These are phyloP conservation scores for Coptotermes formosanus DNA, from an alignment of 1,140 invertebrate species.

Conservation along the genomic window DNA sequence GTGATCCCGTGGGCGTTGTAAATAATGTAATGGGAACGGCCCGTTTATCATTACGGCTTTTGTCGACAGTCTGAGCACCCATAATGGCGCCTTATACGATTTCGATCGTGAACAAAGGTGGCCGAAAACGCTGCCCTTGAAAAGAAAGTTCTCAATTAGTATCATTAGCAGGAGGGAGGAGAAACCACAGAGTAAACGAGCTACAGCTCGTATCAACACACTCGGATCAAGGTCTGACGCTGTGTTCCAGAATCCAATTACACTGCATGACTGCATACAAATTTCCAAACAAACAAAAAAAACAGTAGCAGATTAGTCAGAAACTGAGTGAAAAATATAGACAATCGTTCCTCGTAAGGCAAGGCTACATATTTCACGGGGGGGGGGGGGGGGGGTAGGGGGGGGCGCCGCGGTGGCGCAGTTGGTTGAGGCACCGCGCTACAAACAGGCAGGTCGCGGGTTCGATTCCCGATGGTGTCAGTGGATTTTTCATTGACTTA, in stretches of 20 bases:
- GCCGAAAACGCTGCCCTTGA: background rate
- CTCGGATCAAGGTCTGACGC: background rate
- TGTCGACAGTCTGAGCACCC: background rate
- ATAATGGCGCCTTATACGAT: background rate
- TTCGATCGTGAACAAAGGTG: background rate
- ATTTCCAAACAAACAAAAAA: background rate
- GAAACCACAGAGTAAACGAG: background rate
- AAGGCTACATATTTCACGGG: no score
- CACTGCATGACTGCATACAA: constrained; percentile 10
- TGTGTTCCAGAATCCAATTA: background rate
- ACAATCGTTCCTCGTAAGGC: no score
- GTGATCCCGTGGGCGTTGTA: no score
- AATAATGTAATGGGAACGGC: background rate
- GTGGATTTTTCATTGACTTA: no score
- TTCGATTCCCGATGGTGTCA: no score
- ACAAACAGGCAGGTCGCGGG: no score
- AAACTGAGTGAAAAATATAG: no score
- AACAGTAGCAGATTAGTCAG: no score
- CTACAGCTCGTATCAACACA: background rate
- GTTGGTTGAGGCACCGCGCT: no score
- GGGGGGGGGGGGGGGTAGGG: no score
- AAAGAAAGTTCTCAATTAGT: background rate
- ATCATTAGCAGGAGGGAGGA: background rate
- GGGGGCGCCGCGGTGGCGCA: no score
- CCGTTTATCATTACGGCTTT: background rate